A percentile compares a stretch with the other conserved stretches of the same genome.
Conservation (phyloP, 2,888 invertebrate genomes). For the Synergus laeviventris region DNA sequence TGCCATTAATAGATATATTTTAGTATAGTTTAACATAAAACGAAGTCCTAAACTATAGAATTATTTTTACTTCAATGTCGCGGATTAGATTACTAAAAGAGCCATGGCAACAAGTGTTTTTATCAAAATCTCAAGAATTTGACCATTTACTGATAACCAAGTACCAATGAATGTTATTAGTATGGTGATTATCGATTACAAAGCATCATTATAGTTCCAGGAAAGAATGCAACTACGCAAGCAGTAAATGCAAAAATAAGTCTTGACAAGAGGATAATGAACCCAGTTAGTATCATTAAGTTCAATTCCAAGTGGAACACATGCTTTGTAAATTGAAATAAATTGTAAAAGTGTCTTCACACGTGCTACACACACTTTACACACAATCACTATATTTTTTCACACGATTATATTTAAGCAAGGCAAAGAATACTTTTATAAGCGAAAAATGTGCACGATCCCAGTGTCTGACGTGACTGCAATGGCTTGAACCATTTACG, state of each 20-base stretch:
- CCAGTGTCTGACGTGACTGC: slow-evolving; percentile 2
- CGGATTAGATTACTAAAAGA: too few species aligned
- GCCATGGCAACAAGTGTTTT: too few species aligned
- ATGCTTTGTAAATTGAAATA: slow-evolving; percentile 8
- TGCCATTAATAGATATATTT: too few species aligned
- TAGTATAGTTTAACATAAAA: too few species aligned
- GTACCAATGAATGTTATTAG: neutral
- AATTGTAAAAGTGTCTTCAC: neutral
- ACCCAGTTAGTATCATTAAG: neutral
- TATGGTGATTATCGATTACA: neutral
- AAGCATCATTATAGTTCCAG: slow-evolving; percentile 12
- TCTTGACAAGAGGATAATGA: slow-evolving; percentile 32
- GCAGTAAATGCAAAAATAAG: neutral
- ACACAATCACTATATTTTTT: neutral
- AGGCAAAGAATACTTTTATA: neutral
- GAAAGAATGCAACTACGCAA: neutral
- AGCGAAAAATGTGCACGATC: neutral
- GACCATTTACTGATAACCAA: too few species aligned
- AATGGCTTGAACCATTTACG: slow-evolving; percentile 40
- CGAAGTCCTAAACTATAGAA: too few species aligned
- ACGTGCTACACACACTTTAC: neutral
- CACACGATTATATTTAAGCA: neutral
- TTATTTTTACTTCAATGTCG: too few species aligned
- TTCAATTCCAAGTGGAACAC: neutral
- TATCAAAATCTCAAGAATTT: too few species aligned